A percentile compares a stretch with the other conserved stretches of the same genome.
phyloP scores from a whole-genome alignment of 2,888 invertebrate species.

The Tachina lurida region DNA sequence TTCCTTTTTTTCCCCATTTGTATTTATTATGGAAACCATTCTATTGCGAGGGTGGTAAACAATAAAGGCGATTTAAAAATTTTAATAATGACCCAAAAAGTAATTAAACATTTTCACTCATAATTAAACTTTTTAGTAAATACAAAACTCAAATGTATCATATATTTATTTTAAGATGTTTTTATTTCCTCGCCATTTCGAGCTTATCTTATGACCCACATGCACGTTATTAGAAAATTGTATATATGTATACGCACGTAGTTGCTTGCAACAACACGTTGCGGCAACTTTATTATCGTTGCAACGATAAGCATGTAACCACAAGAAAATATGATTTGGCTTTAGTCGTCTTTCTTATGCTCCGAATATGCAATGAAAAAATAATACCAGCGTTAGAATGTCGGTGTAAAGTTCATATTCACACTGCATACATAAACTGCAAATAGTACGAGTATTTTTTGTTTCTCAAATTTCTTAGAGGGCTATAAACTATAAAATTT shows the following conservation, averaged over 20 bases:
- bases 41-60: not conserved
- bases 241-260: conserved; percentile 56
- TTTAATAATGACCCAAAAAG: not conserved
- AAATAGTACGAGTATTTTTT: conserved; percentile 18
- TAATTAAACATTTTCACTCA: not conserved
- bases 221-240: not conserved
- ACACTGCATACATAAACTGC: conserved; percentile 30
- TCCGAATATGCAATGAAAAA: conserved; percentile 33
- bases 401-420: conserved; percentile 1
- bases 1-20: not conserved
- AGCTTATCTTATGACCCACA: conserved; percentile 25
- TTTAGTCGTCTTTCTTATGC: conserved; percentile 36
- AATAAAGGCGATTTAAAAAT: not conserved
- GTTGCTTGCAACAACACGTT: conserved; percentile 63
- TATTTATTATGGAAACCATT: not conserved
- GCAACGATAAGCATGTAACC: conserved; percentile 69
- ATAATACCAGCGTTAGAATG: conserved; percentile 11
- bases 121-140: not conserved
- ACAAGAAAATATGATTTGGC: conserved; percentile 70
- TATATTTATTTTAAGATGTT: not conserved
- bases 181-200: no score
- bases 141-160: not conserved
- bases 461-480: conserved; percentile 45
- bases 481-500: conserved; percentile 58
- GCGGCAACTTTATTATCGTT: conserved; percentile 69